phyloP scores from a whole-genome alignment of 2,113 vertebrate genomes.

The Megatriorchis doriae region DNA sequence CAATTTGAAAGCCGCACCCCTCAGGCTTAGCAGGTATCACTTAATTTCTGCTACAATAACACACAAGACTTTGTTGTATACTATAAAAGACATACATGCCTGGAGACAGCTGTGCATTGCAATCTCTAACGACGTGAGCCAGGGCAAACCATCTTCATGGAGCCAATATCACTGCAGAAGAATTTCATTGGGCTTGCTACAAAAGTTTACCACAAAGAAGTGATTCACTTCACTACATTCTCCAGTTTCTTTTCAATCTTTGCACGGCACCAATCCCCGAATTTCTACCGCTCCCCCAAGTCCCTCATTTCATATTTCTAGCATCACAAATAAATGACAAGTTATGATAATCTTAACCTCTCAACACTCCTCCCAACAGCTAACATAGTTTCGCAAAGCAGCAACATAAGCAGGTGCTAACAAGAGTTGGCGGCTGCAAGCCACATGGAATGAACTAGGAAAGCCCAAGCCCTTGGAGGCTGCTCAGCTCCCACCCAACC shows the following conservation, averaged over 20 bases:
- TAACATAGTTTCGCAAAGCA: background rate
- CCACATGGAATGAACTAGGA: accelerated
- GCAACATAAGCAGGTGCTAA: accelerated
- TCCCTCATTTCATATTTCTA: background rate
- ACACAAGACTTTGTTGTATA: background rate
- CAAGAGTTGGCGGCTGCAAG: background rate
- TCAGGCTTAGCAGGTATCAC: background rate
- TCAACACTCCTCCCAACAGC: background rate
- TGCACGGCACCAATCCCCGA: background rate
- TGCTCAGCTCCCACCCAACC: background rate
- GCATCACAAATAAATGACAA: background rate
- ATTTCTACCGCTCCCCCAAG: background rate
- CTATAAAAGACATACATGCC: background rate
- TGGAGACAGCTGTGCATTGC: background rate
- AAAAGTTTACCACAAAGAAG: background rate
- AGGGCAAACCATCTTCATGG: background rate
- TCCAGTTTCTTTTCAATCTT: background rate
- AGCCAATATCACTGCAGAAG: background rate
- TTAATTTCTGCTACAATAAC: background rate
- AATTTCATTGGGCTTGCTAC: background rate
- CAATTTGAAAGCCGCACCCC: background rate
- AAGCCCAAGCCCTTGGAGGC: accelerated
- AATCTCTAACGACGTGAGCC: background rate
- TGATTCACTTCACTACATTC: background rate
- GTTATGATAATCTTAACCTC: background rate